Conservation (phyloP, 2,113 vertebrate genomes). For the Etheostoma spectabile region DNA sequence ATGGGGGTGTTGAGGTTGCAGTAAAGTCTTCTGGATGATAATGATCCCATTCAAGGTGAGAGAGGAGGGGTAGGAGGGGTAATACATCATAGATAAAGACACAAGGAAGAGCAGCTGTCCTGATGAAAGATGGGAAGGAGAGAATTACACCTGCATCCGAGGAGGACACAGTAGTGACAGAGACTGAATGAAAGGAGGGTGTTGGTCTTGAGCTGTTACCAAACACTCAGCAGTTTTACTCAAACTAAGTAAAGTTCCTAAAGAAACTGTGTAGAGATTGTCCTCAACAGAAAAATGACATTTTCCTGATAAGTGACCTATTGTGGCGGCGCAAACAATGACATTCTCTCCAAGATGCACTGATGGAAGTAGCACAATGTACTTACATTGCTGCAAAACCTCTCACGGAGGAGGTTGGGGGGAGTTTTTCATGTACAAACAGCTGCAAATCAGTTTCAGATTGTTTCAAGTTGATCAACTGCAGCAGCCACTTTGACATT, state of each 20-base stretch:
- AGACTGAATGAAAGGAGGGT: conserved; percentile 46
- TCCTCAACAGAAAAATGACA: not conserved
- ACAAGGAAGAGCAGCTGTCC: conserved; percentile 49
- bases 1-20: conserved; percentile 29
- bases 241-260: conserved; percentile 13
- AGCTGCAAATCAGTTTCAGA: not conserved
- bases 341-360: not conserved
- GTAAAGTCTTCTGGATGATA: conserved; percentile 57
- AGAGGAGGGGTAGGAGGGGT: conserved; percentile 28
- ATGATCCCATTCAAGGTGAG: conserved; percentile 70
- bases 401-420: not conserved
- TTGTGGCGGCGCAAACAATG: not conserved
- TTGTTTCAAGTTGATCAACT: not conserved
- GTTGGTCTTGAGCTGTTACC: conserved; percentile 33
- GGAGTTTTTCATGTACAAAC: not conserved
- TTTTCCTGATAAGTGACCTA: not conserved
- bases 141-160: conserved; percentile 50
- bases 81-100: conserved; percentile 71
- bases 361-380: not conserved
- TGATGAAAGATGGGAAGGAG: conserved; percentile 57
- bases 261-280: not conserved
- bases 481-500: conserved; percentile 5
- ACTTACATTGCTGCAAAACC: not conserved
- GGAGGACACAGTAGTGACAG: conserved; percentile 49
- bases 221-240: conserved; percentile 14